A percentile compares a stretch with the other conserved stretches of the same genome.
phyloP scores from a whole-genome alignment of 2,888 invertebrate genomes.

The Caenorhabditis imperialis region DNA sequence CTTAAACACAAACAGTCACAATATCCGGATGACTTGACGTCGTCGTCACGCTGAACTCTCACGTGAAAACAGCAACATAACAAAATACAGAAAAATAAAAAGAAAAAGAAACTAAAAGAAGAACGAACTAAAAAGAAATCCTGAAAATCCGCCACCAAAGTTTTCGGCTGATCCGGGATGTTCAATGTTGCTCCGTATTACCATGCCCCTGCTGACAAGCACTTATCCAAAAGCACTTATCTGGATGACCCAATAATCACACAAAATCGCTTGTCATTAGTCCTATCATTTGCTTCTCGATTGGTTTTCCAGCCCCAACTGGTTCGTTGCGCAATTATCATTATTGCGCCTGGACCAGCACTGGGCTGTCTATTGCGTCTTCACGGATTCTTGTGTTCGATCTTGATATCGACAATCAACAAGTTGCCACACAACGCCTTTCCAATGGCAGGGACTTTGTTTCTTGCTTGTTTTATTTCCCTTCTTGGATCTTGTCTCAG shows the following conservation, averaged over 20 bases:
- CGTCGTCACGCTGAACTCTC: too few species aligned
- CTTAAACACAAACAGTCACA: constrained; percentile 28
- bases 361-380: constrained; percentile 11
- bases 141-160: constrained; percentile 31
- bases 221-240: constrained; percentile 23
- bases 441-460: constrained; percentile 32
- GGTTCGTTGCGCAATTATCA: constrained; percentile 51
- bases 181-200: constrained; percentile 1
- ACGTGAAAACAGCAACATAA: neutral
- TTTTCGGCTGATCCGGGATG: constrained; percentile 30
- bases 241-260: neutral
- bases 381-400: constrained; percentile 44
- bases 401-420: constrained; percentile 52
- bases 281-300: constrained; percentile 24
- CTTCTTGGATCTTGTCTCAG: constrained; percentile 29
- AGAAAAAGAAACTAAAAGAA: constrained; percentile 1
- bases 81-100: neutral
- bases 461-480: constrained; percentile 31
- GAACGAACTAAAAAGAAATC: constrained; percentile 26
- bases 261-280: neutral
- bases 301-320: constrained; percentile 26
- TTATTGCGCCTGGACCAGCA: constrained; percentile 24
- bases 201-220: constrained; percentile 10
- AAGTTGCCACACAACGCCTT: constrained; percentile 27
- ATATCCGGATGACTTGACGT: too few species aligned